Evolutionary conservation across 2,888 invertebrate genomes (phyloP).

Genomic region (Dasysyrphus tricinctus): DNA sequence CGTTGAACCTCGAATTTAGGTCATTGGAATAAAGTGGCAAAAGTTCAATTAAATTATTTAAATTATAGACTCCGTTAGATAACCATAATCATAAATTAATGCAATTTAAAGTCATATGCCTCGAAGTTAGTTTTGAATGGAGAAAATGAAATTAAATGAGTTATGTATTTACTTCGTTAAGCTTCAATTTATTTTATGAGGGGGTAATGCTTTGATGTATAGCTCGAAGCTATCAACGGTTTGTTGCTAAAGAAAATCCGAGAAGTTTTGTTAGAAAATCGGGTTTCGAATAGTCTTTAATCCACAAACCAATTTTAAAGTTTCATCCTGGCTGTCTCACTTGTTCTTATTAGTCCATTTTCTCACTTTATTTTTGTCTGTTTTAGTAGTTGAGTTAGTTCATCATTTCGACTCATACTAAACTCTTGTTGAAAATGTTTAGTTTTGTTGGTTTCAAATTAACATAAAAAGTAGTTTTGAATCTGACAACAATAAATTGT

Average conservation of each 20-base stretch:
- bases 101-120: neutral
- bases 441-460: too few relatives aligned
- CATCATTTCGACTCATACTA: too few relatives aligned
- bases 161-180: neutral
- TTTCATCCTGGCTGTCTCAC: too few relatives aligned
- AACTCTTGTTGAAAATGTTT: too few relatives aligned
- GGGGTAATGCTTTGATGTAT: neutral
- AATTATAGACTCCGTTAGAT: neutral
- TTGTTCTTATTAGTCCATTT: too few relatives aligned
- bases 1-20: slow-evolving; percentile 56
- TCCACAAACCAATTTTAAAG: too few relatives aligned
- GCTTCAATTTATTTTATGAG: slow-evolving; percentile 2
- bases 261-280: neutral
- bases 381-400: too few relatives aligned
- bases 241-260: neutral
- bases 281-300: too few relatives aligned
- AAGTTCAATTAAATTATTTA: slow-evolving; percentile 24
- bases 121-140: neutral
- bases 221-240: neutral
- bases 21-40: slow-evolving; percentile 32
- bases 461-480: neutral
- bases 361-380: too few relatives aligned
- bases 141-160: neutral
- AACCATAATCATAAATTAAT: neutral
- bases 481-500: neutral